Conservation (phyloP, 2,797 vertebrate species). For the Crocodylus rhombifer region DNA sequence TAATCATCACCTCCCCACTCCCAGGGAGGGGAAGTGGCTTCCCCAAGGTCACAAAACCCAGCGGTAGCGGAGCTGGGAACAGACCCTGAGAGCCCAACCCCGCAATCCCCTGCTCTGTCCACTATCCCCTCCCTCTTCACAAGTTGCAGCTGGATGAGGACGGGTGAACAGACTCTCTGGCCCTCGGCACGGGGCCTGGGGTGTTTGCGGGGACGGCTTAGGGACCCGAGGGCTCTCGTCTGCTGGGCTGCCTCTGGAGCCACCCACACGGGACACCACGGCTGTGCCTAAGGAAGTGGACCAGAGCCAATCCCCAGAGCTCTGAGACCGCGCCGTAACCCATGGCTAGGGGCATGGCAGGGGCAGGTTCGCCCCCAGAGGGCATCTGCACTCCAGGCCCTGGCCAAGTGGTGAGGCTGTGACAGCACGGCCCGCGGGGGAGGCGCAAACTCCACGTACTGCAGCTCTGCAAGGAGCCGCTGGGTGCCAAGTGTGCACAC, state of each 20-base stretch:
- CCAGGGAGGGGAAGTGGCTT: not conserved
- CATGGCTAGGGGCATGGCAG: accelerated
- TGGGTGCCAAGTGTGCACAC: not conserved
- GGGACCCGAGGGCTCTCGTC: not conserved
- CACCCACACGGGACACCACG: not conserved
- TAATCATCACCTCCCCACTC: not conserved
- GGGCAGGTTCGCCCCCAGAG: no score
- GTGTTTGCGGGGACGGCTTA: no score
- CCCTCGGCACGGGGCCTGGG: no score
- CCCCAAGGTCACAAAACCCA: not conserved
- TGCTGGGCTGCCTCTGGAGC: not conserved
- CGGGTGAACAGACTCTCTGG: not conserved
- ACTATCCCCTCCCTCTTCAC: accelerated
- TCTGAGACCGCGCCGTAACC: not conserved
- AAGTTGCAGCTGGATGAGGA: not conserved
- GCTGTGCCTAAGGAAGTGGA: not conserved
- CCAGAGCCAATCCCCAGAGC: not conserved
- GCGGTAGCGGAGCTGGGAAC: accelerated
- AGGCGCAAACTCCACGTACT: accelerated
- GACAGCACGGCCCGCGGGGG: not conserved
- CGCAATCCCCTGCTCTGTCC: not conserved
- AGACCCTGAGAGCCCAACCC: not conserved
- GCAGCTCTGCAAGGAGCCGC: not conserved
- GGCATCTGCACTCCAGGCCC: no score
- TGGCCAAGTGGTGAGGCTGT: accelerated